Conservation (phyloP, 2,888 invertebrate genomes). For the Scelioninae gen. 1 region DNA sequence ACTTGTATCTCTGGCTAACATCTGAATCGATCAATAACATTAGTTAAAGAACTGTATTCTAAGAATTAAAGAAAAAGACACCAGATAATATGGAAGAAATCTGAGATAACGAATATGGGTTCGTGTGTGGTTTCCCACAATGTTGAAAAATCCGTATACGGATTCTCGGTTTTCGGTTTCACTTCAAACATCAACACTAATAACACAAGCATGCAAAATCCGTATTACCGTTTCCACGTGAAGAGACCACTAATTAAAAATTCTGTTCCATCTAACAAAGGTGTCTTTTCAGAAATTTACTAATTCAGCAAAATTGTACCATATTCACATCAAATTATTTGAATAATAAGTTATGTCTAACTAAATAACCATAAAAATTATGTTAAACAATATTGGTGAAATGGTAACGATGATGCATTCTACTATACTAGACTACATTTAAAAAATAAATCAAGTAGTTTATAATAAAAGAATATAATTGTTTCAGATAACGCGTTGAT, state of each 20-base stretch:
- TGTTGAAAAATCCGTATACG: conserved; percentile 30
- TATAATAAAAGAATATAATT: conserved; percentile 47
- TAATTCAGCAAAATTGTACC: background rate
- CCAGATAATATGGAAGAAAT: conserved; percentile 47
- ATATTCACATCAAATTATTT: background rate
- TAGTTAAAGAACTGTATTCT: conserved; percentile 36
- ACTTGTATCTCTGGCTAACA: too few relatives aligned
- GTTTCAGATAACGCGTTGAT: conserved; percentile 82
- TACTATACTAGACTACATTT: background rate
- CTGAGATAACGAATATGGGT: conserved; percentile 45
- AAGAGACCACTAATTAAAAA: background rate
- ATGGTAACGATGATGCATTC: background rate
- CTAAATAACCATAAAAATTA: too few relatives aligned
- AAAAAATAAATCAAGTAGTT: background rate
- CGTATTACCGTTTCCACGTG: too few relatives aligned
- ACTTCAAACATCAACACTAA: conserved; percentile 10
- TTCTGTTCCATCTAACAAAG: background rate
- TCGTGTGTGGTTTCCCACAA: conserved; percentile 46
- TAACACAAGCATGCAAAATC: too few relatives aligned
- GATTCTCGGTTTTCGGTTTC: conserved; percentile 58
- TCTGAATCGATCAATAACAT: conserved; percentile 25
- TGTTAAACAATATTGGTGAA: background rate
- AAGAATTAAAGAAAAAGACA: conserved; percentile 46
- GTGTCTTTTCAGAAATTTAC: conserved; percentile 11
- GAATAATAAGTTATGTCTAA: too few relatives aligned